Base-by-base conservation (phyloP, 2,797 vertebrate genomes). In the Leucoraja ocellata region DNA sequence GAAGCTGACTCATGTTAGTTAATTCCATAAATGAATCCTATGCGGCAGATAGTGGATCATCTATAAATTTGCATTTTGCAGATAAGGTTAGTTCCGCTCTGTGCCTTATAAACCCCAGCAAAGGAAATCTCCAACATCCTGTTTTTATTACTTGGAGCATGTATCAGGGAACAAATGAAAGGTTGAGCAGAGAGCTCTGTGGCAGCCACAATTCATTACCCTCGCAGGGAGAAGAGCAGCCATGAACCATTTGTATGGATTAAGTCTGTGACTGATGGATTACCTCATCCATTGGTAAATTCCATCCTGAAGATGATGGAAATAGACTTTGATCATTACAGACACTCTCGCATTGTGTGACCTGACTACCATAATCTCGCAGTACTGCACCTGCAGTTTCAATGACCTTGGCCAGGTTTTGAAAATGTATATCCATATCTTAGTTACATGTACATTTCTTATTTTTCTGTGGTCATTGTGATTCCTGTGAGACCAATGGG, bases 101-200 rank as follows among this genome's bases (percentile, higher is more conserved):
- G 16, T 36, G 71, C 28, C 65, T 91, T 54, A 54, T 32, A 74
- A 74, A 91, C 36, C 39, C 14, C 36, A 13, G 65, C 14, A 91
- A 91, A 91, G 90, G 65, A 91, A 71, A 73, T 91, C 90, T 91
- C 65, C 13, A 25, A 68, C 90, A 91, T 73, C 90, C 71, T 91
- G 71, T 74, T 88, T 88, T 71, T 54, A 91, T 91, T 91, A 91
- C 88, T 63, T 73, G 4, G 63, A 74, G 90, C 90, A 25, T 91
- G 21, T 36, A 91, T 91, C 68, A 25, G 90, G 61, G 13, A 74
- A 74, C 36, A 91, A 91, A 74, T 88, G n/a, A 88, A 88, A n/a
- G 46, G 61, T 88, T 68, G 28, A 65, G 4, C 39, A 0, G 65
- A 91, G 32, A 91, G 90, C 39, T 13, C 71, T 23, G 7, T 14